Evolutionary conservation across 2,797 vertebrate species (phyloP).

Genomic region (Pseudochaenichthys georgianus): DNA sequence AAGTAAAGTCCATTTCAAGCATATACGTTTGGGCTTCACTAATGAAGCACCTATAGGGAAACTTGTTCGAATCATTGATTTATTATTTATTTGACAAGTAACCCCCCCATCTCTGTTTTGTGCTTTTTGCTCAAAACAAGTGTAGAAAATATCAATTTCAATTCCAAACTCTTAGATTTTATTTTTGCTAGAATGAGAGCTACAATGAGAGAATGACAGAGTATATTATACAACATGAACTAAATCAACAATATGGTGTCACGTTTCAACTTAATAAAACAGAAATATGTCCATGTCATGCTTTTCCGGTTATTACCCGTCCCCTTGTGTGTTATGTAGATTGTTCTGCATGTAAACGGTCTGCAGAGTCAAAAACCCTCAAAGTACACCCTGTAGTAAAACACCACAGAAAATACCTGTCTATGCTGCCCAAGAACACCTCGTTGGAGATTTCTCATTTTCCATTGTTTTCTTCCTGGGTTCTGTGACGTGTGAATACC

Average conservation of each 20-base stretch:
- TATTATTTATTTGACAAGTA: slow-evolving; percentile 30
- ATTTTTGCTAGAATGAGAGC: background rate
- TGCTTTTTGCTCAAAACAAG: slow-evolving; percentile 23
- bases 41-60: slow-evolving; percentile 33
- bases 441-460: too few species aligned
- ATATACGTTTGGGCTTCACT: slow-evolving; percentile 11
- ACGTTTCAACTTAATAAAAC: background rate
- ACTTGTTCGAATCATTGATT: slow-evolving; percentile 31
- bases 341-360: too few species aligned
- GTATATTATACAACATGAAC: background rate
- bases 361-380: too few species aligned
- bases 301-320: too few species aligned
- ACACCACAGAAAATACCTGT: too few species aligned
- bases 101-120: background rate
- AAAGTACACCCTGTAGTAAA: too few species aligned
- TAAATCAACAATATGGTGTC: background rate
- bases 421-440: too few species aligned
- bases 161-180: background rate
- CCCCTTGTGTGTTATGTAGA: too few species aligned
- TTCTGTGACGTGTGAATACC: too few species aligned
- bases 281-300: too few species aligned
- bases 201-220: background rate
- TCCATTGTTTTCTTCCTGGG: too few species aligned
- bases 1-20: slow-evolving; percentile 5
- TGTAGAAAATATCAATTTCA: slow-evolving; percentile 10